phyloP scores from a whole-genome alignment of 2,797 vertebrate genomes.

The Lepilemur ruficaudatus region DNA sequence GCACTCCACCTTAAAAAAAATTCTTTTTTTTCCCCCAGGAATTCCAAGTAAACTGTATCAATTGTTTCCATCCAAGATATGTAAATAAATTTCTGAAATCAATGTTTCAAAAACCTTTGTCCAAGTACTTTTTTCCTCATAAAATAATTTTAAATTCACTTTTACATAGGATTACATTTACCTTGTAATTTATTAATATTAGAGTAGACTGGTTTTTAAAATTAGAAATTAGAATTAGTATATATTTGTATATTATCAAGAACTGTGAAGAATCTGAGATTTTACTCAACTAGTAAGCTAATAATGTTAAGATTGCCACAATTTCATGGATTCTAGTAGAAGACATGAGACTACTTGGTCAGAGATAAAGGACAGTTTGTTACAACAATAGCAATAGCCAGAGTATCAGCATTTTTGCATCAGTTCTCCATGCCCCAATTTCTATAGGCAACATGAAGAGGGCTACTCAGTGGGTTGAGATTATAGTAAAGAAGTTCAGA shows the following conservation, averaged over 20 bases:
- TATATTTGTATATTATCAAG: neutral
- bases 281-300: neutral
- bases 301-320: neutral
- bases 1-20: conserved; percentile 22
- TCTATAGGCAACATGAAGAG: neutral
- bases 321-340: neutral
- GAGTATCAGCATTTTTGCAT: neutral
- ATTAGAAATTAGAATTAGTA: conserved; percentile 21
- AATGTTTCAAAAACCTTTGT: conserved; percentile 50
- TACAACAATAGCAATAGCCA: neutral
- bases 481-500: neutral
- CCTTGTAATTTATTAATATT: neutral
- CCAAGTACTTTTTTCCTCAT: neutral
- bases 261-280: neutral
- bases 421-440: neutral
- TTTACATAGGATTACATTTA: conserved; percentile 10
- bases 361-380: neutral
- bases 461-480: neutral
- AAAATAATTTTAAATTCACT: conserved; percentile 11
- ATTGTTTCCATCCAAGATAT: conserved; percentile 72
- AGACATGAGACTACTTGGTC: neutral
- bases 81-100: conserved; percentile 79
- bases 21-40: conserved; percentile 63
- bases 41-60: conserved; percentile 69
- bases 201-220: neutral